These are phyloP conservation scores for Melanostigma gelatinosum DNA, from an alignment of 2,113 vertebrate species.

Conservation along the genomic window DNA sequence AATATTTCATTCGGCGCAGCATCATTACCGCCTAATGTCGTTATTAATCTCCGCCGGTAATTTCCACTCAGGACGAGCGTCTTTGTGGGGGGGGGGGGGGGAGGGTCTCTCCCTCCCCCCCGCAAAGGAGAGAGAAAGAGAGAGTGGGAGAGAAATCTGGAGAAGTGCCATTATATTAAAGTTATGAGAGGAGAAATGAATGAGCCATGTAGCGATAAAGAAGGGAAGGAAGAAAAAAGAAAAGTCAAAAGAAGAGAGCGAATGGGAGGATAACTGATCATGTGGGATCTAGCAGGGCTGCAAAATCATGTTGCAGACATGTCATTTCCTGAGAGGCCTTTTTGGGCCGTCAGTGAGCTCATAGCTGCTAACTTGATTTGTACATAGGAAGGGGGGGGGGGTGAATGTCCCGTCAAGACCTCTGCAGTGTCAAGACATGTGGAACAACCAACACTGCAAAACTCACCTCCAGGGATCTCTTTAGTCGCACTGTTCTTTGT, in stretches of 20 bases:
- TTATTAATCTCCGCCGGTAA: conserved; percentile 87
- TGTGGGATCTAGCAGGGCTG: conserved; percentile 52
- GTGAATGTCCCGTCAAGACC: background rate
- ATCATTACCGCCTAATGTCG: conserved; percentile 86
- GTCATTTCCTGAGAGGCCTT: conserved; percentile 69
- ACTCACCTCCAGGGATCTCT: too few species aligned
- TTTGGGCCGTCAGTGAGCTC: conserved; percentile 57
- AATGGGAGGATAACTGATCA: conserved; percentile 43
- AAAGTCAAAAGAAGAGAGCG: background rate
- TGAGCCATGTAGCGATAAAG: conserved; percentile 11
- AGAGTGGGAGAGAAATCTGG: conserved; percentile 58
- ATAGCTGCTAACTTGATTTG: conserved; percentile 70
- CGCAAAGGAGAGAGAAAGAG: conserved; percentile 40
- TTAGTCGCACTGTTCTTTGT: background rate
- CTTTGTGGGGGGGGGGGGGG: conserved; percentile 66
- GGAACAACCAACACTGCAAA: background rate
- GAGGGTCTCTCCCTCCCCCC: conserved; percentile 55
- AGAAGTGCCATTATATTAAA: conserved; percentile 56
- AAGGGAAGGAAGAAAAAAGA: background rate
- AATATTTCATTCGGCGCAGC: conserved; percentile 86
- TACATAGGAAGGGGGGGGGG: conserved; percentile 24
- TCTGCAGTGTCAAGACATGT: background rate
- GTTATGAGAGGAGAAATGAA: conserved; percentile 42
- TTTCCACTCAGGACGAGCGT: conserved; percentile 80
- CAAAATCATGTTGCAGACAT: conserved; percentile 54